Evolutionary conservation across 2,797 vertebrate genomes (phyloP).

Genomic region (Spondyliosoma cantharus): DNA sequence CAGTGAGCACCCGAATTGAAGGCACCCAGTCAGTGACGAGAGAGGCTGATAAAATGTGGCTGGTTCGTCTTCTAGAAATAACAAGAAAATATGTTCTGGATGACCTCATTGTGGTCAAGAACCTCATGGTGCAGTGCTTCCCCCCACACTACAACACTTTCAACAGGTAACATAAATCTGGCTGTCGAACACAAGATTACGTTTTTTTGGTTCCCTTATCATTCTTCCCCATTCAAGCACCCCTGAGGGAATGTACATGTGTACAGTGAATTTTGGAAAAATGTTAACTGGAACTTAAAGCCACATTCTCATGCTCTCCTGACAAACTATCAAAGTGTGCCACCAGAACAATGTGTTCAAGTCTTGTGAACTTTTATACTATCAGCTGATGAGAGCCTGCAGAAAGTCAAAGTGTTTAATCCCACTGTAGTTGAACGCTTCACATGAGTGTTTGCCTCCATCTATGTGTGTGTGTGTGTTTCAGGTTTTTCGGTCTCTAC

Average conservation of each 20-base stretch:
- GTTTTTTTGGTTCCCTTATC: neutral
- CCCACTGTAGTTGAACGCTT: neutral
- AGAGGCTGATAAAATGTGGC: constrained; percentile 98
- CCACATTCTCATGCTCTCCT: neutral
- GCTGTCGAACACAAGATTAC: neutral
- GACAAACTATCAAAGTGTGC: neutral
- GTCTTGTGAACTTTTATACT: neutral
- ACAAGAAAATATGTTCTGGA: constrained; percentile 94
- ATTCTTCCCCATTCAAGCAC: neutral
- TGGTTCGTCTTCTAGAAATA: constrained; percentile 96
- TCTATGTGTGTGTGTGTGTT: constrained; percentile 9
- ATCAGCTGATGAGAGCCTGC: neutral
- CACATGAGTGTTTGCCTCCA: neutral
- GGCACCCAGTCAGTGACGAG: constrained; percentile 92
- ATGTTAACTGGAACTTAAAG: neutral
- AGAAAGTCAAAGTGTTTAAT: neutral
- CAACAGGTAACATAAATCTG: constrained; percentile 68
- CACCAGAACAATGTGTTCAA: neutral
- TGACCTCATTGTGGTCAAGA: constrained; percentile 92
- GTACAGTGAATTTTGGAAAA: neutral
- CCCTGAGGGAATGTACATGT: neutral
- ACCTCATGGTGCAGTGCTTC: constrained; percentile 95
- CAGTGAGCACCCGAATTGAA: constrained; percentile 93
- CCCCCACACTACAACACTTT: constrained; percentile 95
- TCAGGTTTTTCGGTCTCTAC: constrained; percentile 89